Conservation (phyloP, 1,140 invertebrate species). For the Lutraria rhynchaena region DNA sequence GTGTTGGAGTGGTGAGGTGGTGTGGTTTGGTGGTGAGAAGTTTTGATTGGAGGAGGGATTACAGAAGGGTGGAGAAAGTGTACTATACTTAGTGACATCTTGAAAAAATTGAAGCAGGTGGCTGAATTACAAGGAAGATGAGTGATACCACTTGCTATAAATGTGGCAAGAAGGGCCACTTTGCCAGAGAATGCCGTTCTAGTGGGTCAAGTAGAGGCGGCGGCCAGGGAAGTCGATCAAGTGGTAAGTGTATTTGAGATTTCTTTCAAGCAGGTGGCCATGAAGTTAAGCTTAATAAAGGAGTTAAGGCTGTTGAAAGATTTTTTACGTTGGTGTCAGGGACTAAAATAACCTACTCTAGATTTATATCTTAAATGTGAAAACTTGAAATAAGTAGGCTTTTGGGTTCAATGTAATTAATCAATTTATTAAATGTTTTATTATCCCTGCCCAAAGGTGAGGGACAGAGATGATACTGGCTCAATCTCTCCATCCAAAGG, state of each 20-base stretch:
- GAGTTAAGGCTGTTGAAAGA: too few species aligned
- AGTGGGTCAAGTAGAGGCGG: conserved; percentile 63
- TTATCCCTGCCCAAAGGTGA: too few species aligned
- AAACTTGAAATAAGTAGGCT: background rate
- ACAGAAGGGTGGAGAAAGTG: background rate
- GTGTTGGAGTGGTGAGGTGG: conserved; percentile 27
- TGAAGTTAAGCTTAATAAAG: too few species aligned
- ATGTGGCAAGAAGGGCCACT: conserved; percentile 82
- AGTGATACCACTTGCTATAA: conserved; percentile 81
- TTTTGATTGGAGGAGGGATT: conserved; percentile 27
- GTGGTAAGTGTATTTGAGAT: conserved; percentile 78
- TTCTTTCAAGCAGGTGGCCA: too few species aligned
- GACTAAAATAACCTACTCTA: background rate
- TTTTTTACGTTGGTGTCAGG: conserved; percentile 22
- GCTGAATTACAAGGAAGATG: conserved; percentile 63
- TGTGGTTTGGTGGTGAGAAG: conserved; percentile 36
- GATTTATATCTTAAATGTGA: background rate
- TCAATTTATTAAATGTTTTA: too few species aligned
- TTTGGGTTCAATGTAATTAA: too few species aligned
- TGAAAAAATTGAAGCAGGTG: conserved; percentile 32
- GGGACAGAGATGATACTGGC: too few species aligned
- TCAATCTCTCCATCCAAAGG: too few species aligned
- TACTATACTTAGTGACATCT: too few species aligned
- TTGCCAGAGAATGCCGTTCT: conserved; percentile 83
- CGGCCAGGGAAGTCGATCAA: conserved; percentile 83